A percentile compares a stretch with the other conserved stretches of the same genome.
These are phyloP conservation scores for Periophthalmus magnuspinnatus DNA, from an alignment of 2,797 vertebrate genomes.

Conservation along the genomic window DNA sequence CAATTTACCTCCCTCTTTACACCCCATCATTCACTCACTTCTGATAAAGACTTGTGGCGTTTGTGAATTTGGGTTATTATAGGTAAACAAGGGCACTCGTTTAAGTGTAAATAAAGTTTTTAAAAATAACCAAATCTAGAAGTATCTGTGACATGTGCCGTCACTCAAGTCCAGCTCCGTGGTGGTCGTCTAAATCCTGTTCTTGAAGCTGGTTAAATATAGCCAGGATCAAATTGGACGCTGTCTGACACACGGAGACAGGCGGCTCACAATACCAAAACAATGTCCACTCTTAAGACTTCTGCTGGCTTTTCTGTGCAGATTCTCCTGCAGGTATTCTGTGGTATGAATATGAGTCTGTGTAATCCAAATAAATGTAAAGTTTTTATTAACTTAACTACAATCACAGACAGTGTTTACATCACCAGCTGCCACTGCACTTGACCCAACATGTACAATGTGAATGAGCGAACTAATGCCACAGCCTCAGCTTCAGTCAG, in stretches of 20 bases:
- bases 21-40: background rate
- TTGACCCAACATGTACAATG: too few species aligned
- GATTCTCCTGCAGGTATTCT: background rate
- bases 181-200: constrained; percentile 1
- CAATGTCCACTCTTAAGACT: background rate
- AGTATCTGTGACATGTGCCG: background rate
- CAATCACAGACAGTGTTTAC: too few species aligned
- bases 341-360: background rate
- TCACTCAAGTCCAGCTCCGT: background rate
- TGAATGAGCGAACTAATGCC: too few species aligned
- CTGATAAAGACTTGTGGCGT: background rate
- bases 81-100: background rate
- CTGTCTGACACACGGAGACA: constrained; percentile 4
- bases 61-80: background rate
- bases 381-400: too few species aligned
- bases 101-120: constrained; percentile 1
- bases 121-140: background rate
- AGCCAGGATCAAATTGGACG: constrained; percentile 5
- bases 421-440: too few species aligned
- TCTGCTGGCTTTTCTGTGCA: background rate
- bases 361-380: background rate
- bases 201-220: background rate
- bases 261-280: constrained; percentile 2
- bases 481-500: too few species aligned
- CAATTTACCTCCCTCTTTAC: background rate